Percentiles rank a stretch among this genome's conserved stretches.
phyloP scores from a whole-genome alignment of 2,797 vertebrate species.

The Coluber constrictor region DNA sequence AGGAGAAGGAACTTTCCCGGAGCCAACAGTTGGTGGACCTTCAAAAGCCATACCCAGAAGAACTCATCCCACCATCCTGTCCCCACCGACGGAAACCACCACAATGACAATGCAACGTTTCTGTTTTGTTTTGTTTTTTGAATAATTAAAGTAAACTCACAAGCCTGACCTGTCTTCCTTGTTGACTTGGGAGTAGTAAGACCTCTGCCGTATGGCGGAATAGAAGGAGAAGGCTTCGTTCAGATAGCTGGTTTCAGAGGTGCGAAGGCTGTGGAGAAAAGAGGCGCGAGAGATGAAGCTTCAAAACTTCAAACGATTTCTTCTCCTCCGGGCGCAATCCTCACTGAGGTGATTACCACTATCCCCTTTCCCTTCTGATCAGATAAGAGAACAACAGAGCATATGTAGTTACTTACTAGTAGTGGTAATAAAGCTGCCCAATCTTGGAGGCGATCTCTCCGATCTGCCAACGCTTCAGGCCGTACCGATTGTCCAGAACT shows the following conservation, averaged over 20 bases:
- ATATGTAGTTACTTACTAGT: conserved; percentile 85
- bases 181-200: conserved; percentile 97
- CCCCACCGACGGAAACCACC: neutral
- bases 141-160: neutral
- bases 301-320: neutral
- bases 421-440: conserved; percentile 98
- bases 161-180: conserved; percentile 91
- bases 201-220: conserved; percentile 95
- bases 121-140: neutral
- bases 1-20: too few relatives aligned
- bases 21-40: too few relatives aligned
- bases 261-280: conserved; percentile 83
- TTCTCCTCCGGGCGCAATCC: neutral
- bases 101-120: too few relatives aligned
- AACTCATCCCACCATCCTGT: neutral
- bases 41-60: neutral
- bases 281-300: neutral
- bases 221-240: conserved; percentile 99
- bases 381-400: neutral
- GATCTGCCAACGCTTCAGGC: conserved; percentile 98
- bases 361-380: neutral
- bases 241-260: conserved; percentile 98
- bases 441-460: conserved; percentile 99
- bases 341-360: neutral
- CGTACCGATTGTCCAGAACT: conserved; percentile 95